These are phyloP conservation scores for Papilio helenus DNA, from an alignment of 1,140 invertebrate genomes.

Conservation along the genomic window DNA sequence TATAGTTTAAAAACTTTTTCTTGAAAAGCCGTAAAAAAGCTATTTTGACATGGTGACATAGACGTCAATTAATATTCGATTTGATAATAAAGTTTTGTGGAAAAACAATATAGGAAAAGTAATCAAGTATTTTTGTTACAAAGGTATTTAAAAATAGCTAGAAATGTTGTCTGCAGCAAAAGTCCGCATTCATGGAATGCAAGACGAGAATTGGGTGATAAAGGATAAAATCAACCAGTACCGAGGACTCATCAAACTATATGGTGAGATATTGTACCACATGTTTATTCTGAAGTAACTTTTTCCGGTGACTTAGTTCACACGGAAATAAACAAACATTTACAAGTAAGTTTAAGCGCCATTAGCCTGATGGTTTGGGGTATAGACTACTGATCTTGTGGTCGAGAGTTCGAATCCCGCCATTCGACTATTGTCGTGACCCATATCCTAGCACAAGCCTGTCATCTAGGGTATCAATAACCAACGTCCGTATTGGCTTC, in stretches of 20 bases:
- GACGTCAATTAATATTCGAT: not conserved
- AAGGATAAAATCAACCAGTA: conserved; percentile 86
- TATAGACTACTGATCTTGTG: too few species aligned
- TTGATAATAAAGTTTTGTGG: not conserved
- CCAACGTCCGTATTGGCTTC: too few species aligned
- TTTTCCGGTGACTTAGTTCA: too few species aligned
- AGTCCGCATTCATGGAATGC: conserved; percentile 84
- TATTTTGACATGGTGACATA: not conserved
- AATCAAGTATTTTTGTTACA: not conserved
- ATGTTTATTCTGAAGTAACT: not conserved
- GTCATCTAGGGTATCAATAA: too few species aligned
- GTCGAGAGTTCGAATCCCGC: too few species aligned
- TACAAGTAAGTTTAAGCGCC: too few species aligned
- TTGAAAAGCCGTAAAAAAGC: not conserved
- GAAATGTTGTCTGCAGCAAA: conserved; percentile 83
- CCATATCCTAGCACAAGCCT: too few species aligned
- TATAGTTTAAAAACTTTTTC: not conserved
- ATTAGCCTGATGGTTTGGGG: too few species aligned
- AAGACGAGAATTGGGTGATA: conserved; percentile 85
- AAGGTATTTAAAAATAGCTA: conserved; percentile 24
- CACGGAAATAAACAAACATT: too few species aligned
- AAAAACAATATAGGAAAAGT: not conserved
- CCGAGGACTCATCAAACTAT: conserved; percentile 84
- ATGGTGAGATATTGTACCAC: conserved; percentile 76
- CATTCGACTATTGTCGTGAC: too few species aligned